Base-by-base conservation (phyloP, 2,888 invertebrate genomes). In the Caenorhabditis sp. region DNA sequence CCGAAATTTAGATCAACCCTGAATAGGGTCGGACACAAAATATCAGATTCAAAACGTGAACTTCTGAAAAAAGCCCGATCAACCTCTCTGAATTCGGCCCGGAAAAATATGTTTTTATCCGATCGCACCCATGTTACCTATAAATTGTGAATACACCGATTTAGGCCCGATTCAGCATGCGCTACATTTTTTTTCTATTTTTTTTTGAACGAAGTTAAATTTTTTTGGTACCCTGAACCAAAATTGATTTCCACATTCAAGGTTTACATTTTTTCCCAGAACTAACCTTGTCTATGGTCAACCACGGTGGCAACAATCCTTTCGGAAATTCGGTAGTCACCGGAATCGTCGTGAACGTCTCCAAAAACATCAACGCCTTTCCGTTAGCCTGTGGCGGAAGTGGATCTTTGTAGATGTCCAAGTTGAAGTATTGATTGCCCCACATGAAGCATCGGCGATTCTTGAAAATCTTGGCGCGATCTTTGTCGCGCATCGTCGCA, bases 341-440 rank as follows among this genome's bases (percentile, higher is more conserved):
- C 10, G 81, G 80, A 17, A 73, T 78, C 12, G 84, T 85, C 19
- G 86, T 86, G 64, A 86, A 87, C 26, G 85, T 85, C 78, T 86
- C 86, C 73, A 86, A 76, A 62, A 87, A 84, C 77, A 87, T 84
- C 58, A 86, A 62, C 24, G 77, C 80, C 19, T 78, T 68, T 21
- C 81, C 81, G 23, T 78, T 65, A 43, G 73, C 70, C 24, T 78
- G 77, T 53, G 85, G 84, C 21, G 86, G 86, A 26, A 84, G 78
- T 3, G 86, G 86, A 24, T 83, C 79, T 60, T 77, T 77, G 81
- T 83, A 86, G 66, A 84, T 82, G 78, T 86, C 86, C 75, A 86
- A 70, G 65, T 86, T 83, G 81, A n/a, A 36, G 24, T 61, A 51
- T 31, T 82, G 83, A 37, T 77, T 82, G 8, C 86, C 86, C 58